phyloP scores from a whole-genome alignment of 2,113 vertebrate genomes.

The Onychorhynchus coronatus region DNA sequence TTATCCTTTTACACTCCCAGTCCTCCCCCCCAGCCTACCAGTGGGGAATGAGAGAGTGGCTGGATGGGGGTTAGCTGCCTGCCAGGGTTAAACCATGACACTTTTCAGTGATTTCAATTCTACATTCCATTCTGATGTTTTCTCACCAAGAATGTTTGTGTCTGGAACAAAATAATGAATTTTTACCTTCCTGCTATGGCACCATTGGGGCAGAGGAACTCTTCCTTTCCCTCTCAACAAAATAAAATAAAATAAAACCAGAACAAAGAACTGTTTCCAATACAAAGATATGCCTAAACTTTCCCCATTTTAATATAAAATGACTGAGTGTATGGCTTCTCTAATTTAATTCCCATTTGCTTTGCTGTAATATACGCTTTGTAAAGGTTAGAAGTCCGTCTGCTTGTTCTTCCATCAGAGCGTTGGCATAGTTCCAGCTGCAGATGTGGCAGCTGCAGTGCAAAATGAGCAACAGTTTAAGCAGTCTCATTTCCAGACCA shows the following conservation, averaged over 20 bases:
- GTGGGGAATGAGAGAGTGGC: accelerated
- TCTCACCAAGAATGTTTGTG: background rate
- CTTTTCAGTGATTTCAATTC: background rate
- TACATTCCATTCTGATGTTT: background rate
- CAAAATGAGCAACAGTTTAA: conserved; percentile 34
- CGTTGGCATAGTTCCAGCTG: conserved; percentile 7
- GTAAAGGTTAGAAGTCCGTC: conserved; percentile 67
- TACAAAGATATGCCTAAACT: conserved; percentile 9
- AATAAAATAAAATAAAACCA: background rate
- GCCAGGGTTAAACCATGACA: background rate
- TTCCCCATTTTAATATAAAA: conserved; percentile 14
- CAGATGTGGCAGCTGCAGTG: conserved; percentile 46
- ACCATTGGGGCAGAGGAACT: background rate
- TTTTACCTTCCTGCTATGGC: background rate
- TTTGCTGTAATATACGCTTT: conserved; percentile 43
- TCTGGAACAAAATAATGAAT: background rate
- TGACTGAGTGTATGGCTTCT: background rate
- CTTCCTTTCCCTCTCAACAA: background rate
- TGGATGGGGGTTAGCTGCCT: background rate
- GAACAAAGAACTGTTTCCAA: background rate
- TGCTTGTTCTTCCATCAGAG: conserved; percentile 48
- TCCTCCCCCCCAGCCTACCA: background rate
- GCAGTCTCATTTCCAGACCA: conserved; percentile 3
- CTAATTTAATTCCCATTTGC: conserved; percentile 55
- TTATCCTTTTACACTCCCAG: background rate